Base-by-base conservation (phyloP, 2,888 invertebrate species). In the Mythimna pallens region DNA sequence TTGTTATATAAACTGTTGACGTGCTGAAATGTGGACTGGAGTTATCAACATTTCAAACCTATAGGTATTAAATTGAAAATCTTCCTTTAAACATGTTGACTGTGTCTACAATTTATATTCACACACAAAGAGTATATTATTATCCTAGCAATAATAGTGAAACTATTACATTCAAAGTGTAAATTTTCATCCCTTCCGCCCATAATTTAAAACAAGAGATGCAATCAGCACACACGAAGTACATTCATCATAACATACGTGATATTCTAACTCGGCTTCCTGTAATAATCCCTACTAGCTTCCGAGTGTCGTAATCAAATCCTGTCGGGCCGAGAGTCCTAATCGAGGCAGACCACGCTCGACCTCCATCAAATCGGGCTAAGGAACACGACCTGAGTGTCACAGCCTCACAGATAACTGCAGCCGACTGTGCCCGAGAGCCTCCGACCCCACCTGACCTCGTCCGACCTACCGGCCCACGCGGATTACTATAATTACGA, bases 361-460 rank as follows among this genome's bases (percentile, higher is more conserved):
- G 92, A 95, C 95, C 95, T 93, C 91, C 92, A 91, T 95, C 95
- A 95, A 91, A 92, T 91, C 89, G 90, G 86, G 87, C 90, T 89
- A 90, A 92, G 90, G 90, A 92, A 92, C 92, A 90, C 89, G 91
- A 88, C 87, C 91, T 87, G 90, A 89, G 89, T 93, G 92, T 93
- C 93, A 90, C 86, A 73, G 78, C 77, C 85, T 67, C 77, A 81
- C 86, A 86, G 94, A 94, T 93, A 94, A 91, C 91, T 89, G 86
- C 84, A 85, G 72, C 54, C 76, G 69, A 72, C 52, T 83, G 55
- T 80, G 59, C 66, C 82, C 78, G 72, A 76, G 58, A 66, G 73
- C 61, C 66, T 67, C 72, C 70, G 64, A 76, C 59, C 78, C 59
- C 75, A 73, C 69, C 59, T 81, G 81, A 70, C 50, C 65, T 61